A percentile compares a stretch with the other conserved stretches of the same genome.
These are phyloP conservation scores for Pogonomyrmex barbatus DNA, from an alignment of 1,140 invertebrate species.

Conservation along the genomic window DNA sequence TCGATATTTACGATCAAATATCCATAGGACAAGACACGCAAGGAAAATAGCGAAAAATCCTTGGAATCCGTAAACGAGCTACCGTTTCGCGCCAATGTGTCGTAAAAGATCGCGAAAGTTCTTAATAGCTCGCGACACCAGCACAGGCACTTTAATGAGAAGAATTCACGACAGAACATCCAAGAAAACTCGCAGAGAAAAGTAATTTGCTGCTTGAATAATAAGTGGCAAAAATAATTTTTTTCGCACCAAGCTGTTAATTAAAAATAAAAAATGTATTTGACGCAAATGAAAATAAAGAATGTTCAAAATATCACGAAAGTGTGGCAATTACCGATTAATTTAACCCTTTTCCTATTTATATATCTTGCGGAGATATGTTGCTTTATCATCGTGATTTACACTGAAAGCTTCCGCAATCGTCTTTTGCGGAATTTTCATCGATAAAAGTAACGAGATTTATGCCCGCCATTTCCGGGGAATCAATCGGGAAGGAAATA, in stretches of 20 bases:
- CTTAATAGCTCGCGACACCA: slow-evolving; percentile 39
- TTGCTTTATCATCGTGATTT: background rate
- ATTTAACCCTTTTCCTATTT: background rate
- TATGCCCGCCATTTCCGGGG: background rate
- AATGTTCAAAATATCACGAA: slow-evolving; percentile 4
- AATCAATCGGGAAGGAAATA: slow-evolving; percentile 29
- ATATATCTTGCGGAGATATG: background rate
- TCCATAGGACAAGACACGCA: background rate
- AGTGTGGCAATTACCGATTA: background rate
- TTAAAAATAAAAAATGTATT: background rate
- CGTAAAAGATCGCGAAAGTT: slow-evolving; percentile 46
- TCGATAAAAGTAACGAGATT: background rate
- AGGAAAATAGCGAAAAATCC: slow-evolving; percentile 23
- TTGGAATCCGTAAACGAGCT: slow-evolving; percentile 37
- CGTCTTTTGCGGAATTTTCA: background rate
- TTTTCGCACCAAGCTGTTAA: background rate
- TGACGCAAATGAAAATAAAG: slow-evolving; percentile 1
- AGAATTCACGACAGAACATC: slow-evolving; percentile 1
- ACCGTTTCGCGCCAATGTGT: slow-evolving; percentile 33
- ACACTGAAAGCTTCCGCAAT: background rate
- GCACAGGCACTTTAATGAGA: slow-evolving; percentile 22
- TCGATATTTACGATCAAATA: slow-evolving; percentile 40
- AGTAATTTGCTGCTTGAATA: background rate
- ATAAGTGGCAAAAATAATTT: background rate
- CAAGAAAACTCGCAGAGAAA: background rate